These are phyloP conservation scores for Chloropsis cyanopogon DNA, from an alignment of 2,113 vertebrate genomes.

Conservation along the genomic window DNA sequence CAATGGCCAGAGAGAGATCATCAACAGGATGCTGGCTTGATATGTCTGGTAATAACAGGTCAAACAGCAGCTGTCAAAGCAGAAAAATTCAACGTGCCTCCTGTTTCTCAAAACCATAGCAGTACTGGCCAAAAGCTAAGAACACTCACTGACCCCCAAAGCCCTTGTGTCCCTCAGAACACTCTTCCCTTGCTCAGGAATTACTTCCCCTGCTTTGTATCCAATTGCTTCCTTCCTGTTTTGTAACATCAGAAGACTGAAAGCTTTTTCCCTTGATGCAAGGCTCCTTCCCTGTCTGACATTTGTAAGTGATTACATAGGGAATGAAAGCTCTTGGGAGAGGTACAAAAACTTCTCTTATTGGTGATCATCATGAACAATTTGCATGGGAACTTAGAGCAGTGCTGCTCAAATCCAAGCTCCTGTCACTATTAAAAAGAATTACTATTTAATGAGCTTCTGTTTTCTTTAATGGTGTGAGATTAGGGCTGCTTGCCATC, in stretches of 20 bases:
- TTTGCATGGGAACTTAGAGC: not conserved
- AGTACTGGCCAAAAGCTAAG: not conserved
- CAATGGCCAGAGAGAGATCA: not conserved
- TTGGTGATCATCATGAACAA: conserved; percentile 1
- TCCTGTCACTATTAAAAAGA: conserved; percentile 34
- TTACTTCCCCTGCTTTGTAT: not conserved
- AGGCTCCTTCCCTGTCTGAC: not conserved
- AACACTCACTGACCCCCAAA: not conserved
- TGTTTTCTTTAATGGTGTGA: conserved; percentile 54
- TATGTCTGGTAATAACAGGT: accelerated
- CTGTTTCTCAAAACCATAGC: not conserved
- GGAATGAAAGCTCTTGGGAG: not conserved
- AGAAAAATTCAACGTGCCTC: not conserved
- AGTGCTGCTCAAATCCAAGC: not conserved
- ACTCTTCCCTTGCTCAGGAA: not conserved
- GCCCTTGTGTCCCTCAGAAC: not conserved
- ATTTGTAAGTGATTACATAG: not conserved
- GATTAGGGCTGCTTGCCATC: conserved; percentile 54
- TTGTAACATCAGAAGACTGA: not conserved
- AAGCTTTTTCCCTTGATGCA: not conserved
- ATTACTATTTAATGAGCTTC: conserved; percentile 60
- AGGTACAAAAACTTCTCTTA: not conserved
- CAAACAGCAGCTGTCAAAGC: not conserved
- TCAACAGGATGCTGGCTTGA: not conserved
- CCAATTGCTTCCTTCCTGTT: not conserved